Evolutionary conservation across 2,797 vertebrate species (phyloP).

Genomic region (Phyllotis vaccarum): DNA sequence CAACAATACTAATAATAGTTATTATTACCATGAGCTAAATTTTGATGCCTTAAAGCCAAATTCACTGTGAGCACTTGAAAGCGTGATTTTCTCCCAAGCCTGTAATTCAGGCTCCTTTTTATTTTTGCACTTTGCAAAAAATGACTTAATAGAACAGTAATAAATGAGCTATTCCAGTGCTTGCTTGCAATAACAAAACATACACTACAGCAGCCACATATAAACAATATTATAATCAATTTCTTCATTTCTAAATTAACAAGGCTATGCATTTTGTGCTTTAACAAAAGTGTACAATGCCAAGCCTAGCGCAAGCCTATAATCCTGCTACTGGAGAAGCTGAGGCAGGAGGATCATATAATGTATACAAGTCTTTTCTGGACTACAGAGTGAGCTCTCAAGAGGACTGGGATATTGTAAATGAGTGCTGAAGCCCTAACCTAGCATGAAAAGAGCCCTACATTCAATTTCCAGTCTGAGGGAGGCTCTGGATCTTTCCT

Average conservation of each 20-base stretch:
- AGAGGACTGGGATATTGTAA: neutral
- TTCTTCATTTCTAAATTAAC: neutral
- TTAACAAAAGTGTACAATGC: neutral
- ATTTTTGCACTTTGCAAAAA: constrained; percentile 36
- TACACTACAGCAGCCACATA: constrained; percentile 28
- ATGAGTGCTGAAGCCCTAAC: neutral
- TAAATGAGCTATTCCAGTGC: constrained; percentile 1
- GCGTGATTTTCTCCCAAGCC: constrained; percentile 46
- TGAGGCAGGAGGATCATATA: neutral
- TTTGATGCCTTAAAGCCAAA: constrained; percentile 40
- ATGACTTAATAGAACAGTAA: neutral
- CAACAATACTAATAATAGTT: neutral
- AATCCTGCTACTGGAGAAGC: neutral
- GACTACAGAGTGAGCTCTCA: neutral
- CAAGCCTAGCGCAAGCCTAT: neutral
- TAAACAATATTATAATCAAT: neutral
- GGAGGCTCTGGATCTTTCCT: neutral
- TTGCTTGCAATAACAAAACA: neutral
- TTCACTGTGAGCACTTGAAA: constrained; percentile 39
- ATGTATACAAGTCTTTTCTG: neutral
- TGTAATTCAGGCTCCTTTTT: constrained; percentile 21
- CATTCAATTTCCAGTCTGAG: neutral
- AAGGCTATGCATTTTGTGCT: neutral
- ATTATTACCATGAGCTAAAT: constrained; percentile 29
- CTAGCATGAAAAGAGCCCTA: neutral